Percentiles rank a stretch among this genome's conserved stretches.
These are phyloP conservation scores for Mesochorus sp. DNA, from an alignment of 2,888 invertebrate genomes.

Conservation along the genomic window DNA sequence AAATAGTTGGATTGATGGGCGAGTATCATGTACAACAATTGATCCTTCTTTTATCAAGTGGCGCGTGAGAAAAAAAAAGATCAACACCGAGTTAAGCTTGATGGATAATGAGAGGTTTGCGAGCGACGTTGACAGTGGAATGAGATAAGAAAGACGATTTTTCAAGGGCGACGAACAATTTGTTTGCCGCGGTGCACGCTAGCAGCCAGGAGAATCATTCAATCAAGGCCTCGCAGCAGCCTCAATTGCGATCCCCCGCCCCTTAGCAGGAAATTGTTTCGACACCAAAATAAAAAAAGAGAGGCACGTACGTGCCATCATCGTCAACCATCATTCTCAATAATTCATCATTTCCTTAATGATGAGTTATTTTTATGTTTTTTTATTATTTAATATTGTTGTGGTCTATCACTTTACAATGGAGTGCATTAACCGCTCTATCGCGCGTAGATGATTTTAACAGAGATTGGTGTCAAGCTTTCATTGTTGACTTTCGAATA, in stretches of 20 bases:
- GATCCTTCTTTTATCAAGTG: neutral
- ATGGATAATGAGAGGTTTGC: conserved; percentile 52
- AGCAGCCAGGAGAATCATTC: conserved; percentile 70
- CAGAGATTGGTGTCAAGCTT: too few species aligned
- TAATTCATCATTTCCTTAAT: neutral
- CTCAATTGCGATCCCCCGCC: conserved; percentile 68
- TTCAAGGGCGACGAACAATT: conserved; percentile 71
- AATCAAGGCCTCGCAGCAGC: conserved; percentile 66
- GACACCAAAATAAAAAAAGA: conserved; percentile 63
- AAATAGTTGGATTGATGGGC: neutral
- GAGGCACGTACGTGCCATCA: conserved; percentile 21
- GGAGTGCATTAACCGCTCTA: neutral
- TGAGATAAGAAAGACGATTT: conserved; percentile 65
- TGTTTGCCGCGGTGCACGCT: conserved; percentile 59
- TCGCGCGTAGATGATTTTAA: too few species aligned
- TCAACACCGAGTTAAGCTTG: conserved; percentile 30
- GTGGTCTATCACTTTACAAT: neutral
- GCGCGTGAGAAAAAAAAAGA: conserved; percentile 14
- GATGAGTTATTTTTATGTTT: neutral
- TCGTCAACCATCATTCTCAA: neutral
- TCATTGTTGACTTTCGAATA: too few species aligned
- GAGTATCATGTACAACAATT: neutral
- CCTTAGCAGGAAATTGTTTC: conserved; percentile 66
- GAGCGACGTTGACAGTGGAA: conserved; percentile 39
- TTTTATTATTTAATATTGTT: neutral